Base-by-base conservation (phyloP, 2,113 vertebrate genomes). In the Clinocottus analis region DNA sequence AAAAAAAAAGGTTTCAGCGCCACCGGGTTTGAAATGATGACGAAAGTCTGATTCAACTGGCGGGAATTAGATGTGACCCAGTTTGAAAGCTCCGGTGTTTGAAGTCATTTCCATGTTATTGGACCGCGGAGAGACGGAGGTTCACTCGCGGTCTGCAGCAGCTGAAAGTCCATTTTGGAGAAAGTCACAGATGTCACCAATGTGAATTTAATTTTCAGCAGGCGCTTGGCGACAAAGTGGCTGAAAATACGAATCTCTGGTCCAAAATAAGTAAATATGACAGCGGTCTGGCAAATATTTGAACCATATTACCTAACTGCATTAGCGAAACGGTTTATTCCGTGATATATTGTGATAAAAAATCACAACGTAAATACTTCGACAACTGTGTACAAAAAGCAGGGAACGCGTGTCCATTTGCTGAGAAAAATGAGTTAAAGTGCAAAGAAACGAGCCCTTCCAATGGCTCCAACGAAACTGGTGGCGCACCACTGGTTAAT, bases 11-110 rank as follows among this genome's bases (percentile, higher is more conserved):
- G 7, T 51, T 33, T n/a, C 19, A 2, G 12, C n/a, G 56, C 23
- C 23, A 7, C 4, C 2, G n/a, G 53, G n/a, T 68, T 66, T 51
- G 25, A 73, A 55, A 61, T 33, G 35, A 75, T 17, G 43, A 5
- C 23, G 27, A n/a, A 21, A 0, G 10, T 68, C 55, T 41, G 47
- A 62, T 43, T 51, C 16, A 23, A 23, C 33, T 58, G 9, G 3
- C 43, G 72, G 64, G 47, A 77, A 45, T 77, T 58, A 45, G n/a
- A 60, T 47, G 69, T 77, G 83, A 64, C 74, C 56, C 21, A 69
- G 39, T 69, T 64, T 77, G 67, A 72, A 71, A 82, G 70, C 39
- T 9, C 12, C 33, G 4, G 31, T 19, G 61, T 67, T 72, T 67
- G 51, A 76, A 76, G 72, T 77, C 16, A 37, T 76, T 62, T 76